Conservation (phyloP, 2,888 invertebrate genomes). For the Hartigia nigra region DNA sequence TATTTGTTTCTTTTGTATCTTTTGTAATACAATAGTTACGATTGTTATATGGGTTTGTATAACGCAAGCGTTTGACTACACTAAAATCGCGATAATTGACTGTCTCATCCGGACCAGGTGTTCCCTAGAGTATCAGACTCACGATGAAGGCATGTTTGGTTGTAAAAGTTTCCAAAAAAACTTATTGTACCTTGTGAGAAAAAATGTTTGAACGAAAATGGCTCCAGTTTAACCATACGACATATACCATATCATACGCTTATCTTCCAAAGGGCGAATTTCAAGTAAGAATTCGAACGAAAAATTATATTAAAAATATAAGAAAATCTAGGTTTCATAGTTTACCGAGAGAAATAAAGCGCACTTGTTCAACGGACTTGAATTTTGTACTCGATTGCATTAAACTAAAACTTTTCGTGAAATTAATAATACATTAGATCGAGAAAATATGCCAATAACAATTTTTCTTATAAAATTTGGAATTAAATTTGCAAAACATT, state of each 20-base stretch:
- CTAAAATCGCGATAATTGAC: background rate
- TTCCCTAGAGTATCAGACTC: background rate
- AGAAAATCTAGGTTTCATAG: too few species aligned
- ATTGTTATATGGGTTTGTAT: background rate
- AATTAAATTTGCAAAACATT: background rate
- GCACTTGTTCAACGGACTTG: background rate
- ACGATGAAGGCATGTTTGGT: conserved; percentile 1
- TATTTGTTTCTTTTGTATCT: background rate
- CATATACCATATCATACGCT: background rate
- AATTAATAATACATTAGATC: background rate
- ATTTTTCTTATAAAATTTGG: background rate
- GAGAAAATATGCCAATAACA: background rate
- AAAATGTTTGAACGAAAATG: background rate
- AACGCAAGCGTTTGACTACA: background rate
- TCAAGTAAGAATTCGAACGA: background rate
- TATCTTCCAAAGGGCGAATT: background rate
- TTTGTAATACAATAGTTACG: background rate
- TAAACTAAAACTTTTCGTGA: background rate
- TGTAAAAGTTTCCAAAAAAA: conserved; percentile 5
- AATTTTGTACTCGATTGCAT: background rate
- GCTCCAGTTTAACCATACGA: background rate
- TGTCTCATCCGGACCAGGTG: background rate
- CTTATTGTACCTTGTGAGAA: background rate
- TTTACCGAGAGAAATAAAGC: background rate
- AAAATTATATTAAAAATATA: too few species aligned